Evolutionary conservation across 2,888 invertebrate species (phyloP).

Genomic region (Drosophila meridiana): DNA sequence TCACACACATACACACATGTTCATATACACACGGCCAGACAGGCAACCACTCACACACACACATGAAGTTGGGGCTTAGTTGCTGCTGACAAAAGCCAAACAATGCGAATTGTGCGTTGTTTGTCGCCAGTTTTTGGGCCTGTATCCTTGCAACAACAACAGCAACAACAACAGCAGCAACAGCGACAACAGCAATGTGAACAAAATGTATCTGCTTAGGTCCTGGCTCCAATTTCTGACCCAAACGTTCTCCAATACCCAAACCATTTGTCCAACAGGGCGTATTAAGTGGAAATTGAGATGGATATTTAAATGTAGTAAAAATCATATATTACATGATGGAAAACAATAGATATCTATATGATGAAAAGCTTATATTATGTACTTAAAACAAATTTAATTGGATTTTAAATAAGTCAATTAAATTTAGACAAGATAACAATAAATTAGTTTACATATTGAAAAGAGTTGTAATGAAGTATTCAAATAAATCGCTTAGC

Average conservation of each 20-base stretch:
- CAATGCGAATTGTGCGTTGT: constrained; percentile 74
- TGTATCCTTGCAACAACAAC: constrained; percentile 17
- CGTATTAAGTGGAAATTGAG: not conserved
- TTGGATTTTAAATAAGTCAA: not conserved
- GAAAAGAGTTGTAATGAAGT: not conserved
- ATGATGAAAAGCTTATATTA: no score
- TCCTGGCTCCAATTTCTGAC: constrained; percentile 39
- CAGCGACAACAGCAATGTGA: constrained; percentile 36
- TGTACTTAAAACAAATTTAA: not conserved
- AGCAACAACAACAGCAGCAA: constrained; percentile 2
- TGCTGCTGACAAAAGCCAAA: constrained; percentile 70
- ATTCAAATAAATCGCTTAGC: not conserved
- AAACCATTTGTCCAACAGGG: constrained; percentile 2
- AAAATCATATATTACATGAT: not conserved
- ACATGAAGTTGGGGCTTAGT: constrained; percentile 59
- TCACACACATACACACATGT: constrained; percentile 5
- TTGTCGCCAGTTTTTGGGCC: constrained; percentile 61
- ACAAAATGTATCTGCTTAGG: constrained; percentile 59
- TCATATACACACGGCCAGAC: constrained; percentile 9
- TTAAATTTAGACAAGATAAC: not conserved
- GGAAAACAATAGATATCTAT: not conserved
- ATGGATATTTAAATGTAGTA: not conserved
- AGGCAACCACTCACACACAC: not conserved
- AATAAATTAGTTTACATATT: not conserved
- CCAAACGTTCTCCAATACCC: constrained; percentile 38